Evolutionary conservation across 2,888 invertebrate genomes (phyloP).

Genomic region (Cyrtodaria siliqua): DNA sequence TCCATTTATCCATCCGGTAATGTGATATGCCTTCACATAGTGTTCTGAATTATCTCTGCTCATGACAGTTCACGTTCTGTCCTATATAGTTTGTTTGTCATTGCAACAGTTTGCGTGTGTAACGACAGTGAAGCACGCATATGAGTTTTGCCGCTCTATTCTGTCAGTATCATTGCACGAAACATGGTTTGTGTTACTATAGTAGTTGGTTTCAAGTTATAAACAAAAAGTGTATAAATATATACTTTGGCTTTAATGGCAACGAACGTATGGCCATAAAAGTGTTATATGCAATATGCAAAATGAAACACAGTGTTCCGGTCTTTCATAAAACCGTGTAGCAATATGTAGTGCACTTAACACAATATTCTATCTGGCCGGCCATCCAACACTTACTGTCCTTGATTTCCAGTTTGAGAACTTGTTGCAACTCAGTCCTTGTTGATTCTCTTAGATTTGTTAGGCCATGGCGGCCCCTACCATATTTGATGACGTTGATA

Average conservation of each 20-base stretch:
- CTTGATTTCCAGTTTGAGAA: no score
- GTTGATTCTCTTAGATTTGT: not conserved
- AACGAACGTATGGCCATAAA: no score
- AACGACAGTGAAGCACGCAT: slow-evolving; percentile 37
- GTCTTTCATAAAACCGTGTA: no score
- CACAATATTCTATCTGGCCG: no score
- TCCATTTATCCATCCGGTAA: slow-evolving; percentile 36
- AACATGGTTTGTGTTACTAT: slow-evolving; percentile 14
- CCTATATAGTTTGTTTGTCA: not conserved
- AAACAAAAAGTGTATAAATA: no score
- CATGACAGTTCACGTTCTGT: slow-evolving; percentile 25
- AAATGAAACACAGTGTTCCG: no score
- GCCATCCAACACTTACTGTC: no score
- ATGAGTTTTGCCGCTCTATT: slow-evolving; percentile 21
- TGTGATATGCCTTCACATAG: slow-evolving; percentile 54
- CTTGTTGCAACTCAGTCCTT: no score
- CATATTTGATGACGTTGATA: slow-evolving; percentile 85
- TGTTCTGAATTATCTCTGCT: slow-evolving; percentile 36
- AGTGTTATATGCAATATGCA: no score
- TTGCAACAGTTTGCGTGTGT: not conserved
- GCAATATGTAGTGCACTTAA: no score
- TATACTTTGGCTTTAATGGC: no score
- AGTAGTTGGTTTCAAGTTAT: no score
- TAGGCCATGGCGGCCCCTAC: slow-evolving; percentile 86
- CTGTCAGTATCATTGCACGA: slow-evolving; percentile 33